Percentiles rank a stretch among this genome's conserved stretches.
Evolutionary conservation across 2,888 invertebrate genomes (phyloP).

Genomic region (Troides aeacus): DNA sequence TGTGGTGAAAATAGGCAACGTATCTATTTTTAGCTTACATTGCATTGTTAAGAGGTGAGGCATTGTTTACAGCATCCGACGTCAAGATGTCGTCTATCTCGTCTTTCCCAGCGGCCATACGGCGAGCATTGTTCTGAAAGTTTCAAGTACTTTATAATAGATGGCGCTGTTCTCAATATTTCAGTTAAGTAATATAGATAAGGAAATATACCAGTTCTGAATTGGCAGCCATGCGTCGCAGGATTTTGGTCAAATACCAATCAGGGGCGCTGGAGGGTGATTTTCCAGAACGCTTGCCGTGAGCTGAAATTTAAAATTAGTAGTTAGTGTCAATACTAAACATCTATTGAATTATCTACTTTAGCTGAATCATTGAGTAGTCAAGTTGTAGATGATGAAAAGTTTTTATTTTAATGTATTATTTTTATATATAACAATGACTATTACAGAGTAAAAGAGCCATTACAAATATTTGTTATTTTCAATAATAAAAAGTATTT

Average conservation of each 20-base stretch:
- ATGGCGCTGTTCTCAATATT: conserved; percentile 40
- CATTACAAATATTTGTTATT: no score
- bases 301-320: conserved; percentile 68
- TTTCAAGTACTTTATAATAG: conserved; percentile 35
- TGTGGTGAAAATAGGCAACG: neutral
- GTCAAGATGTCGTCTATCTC: conserved; percentile 62
- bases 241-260: conserved; percentile 65
- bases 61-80: conserved; percentile 48
- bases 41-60: conserved; percentile 45
- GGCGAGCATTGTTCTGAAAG: conserved; percentile 56
- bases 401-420: no score
- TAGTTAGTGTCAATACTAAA: conserved; percentile 3
- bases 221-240: conserved; percentile 59
- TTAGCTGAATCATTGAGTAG: no score
- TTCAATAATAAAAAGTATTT: no score
- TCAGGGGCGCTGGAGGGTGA: conserved; percentile 60
- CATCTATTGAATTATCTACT: no score
- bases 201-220: conserved; percentile 55
- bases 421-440: no score
- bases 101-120: conserved; percentile 43
- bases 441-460: no score
- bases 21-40: conserved; percentile 44
- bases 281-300: conserved; percentile 81
- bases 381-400: no score
- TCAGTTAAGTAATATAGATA: neutral